Evolutionary conservation across 2,113 vertebrate species (phyloP).

Genomic region (Myotis yumanensis): DNA sequence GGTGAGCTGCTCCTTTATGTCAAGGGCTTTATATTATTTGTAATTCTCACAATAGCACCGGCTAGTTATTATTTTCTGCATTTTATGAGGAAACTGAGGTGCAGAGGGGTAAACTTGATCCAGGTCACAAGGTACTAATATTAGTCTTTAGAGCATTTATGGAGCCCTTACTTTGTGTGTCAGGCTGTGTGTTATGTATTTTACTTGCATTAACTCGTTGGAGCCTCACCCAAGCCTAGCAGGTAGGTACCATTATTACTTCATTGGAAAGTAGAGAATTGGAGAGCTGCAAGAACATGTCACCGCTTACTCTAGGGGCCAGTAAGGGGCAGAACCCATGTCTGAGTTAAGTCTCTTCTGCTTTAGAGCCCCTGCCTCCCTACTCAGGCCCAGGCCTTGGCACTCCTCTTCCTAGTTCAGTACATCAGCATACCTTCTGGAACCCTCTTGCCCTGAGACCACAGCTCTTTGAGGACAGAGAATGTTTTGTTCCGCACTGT

Average conservation of each 20-base stretch:
- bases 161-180: not conserved
- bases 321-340: not conserved
- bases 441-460: not conserved
- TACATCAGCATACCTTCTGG: not conserved
- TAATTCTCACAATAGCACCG: not conserved
- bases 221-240: not conserved
- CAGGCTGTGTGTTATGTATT: not conserved
- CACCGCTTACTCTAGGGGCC: not conserved
- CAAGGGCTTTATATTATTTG: not conserved
- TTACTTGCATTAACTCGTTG: not conserved
- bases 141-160: not conserved
- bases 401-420: not conserved
- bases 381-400: not conserved
- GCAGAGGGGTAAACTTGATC: not conserved
- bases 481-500: not conserved
- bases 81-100: conserved; percentile 19
- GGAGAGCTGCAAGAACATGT: not conserved
- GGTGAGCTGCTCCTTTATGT: not conserved
- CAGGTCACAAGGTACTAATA: not conserved
- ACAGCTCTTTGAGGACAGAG: not conserved
- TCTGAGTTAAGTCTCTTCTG: not conserved
- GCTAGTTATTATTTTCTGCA: conserved; percentile 14
- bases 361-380: not conserved
- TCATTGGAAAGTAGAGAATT: not conserved
- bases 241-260: not conserved